Percentiles rank a stretch among this genome's conserved stretches.
Conservation (phyloP, 2,888 invertebrate species). For the Drosophila barbarae region DNA sequence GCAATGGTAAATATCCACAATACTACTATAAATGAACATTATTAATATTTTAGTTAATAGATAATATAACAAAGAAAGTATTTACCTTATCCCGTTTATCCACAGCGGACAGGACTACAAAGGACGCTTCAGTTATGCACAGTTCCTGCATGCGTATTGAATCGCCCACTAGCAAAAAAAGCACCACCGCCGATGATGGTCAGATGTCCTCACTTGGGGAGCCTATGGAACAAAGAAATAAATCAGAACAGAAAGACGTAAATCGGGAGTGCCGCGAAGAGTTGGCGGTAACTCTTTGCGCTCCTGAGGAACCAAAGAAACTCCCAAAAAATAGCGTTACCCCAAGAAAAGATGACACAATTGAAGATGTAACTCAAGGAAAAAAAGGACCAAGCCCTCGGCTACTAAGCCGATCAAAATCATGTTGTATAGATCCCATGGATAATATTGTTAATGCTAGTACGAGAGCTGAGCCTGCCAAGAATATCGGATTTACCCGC, state of each 20-base stretch:
- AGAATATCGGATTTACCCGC: background rate
- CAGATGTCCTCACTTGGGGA: background rate
- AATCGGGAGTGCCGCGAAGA: background rate
- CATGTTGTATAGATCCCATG: conserved; percentile 26
- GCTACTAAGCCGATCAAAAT: conserved; percentile 36
- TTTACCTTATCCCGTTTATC: background rate
- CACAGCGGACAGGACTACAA: conserved; percentile 1
- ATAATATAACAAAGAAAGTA: background rate
- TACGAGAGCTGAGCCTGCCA: background rate
- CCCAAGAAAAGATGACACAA: background rate
- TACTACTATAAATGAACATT: no score
- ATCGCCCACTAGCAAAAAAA: background rate
- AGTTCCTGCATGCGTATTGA: background rate
- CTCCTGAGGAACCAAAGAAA: background rate
- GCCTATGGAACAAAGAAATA: no score
- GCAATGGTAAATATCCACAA: background rate
- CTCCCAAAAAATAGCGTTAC: background rate
- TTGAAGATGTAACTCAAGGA: background rate
- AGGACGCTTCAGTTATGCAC: no score
- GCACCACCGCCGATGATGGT: background rate
- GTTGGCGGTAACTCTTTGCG: background rate
- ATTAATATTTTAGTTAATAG: no score
- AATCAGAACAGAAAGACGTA: background rate
- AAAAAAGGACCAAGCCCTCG: conserved; percentile 10
- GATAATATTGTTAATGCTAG: background rate